Evolutionary conservation across 1,140 invertebrate genomes (phyloP), one percentile per base, ranked within the genome.

Genomic region (Pteromalus puparum): DNA sequence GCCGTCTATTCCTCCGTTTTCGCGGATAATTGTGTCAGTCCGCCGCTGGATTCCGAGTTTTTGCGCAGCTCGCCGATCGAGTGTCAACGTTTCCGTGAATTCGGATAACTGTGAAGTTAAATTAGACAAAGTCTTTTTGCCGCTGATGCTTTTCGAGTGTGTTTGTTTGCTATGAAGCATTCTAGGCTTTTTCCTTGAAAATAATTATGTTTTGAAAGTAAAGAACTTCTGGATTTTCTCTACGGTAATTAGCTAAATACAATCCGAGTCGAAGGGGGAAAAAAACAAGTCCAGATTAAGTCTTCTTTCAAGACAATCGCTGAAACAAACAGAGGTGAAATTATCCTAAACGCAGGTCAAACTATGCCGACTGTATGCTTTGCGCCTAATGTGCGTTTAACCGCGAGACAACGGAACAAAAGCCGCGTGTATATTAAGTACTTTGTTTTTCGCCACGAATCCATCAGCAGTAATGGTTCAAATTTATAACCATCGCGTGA

Each of bases 81-180:
- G 73, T 83, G 82, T 83, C 82, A 83, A 83, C 75, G 61, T 78
- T 83, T 83, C 82, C 46, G n/a, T 78, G 82, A 83, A 83, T 83
- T 78, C 73, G 74, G 65, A 48, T 83, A 78, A 83, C 82, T 83
- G 82, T 83, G n/a, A 78, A 78, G 76, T 28, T 78, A 83, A 70
- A 83, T 83, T 72, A 78, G 53, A 61, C 67, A 38, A 34, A 46
- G 65, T 75, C 5, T 78, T 78, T 65, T 78, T 74, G 34, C 34
- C 21, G 5, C 12, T 9, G 53, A 6, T 21, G 48, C 21, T 61
- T 61, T n/a, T 61, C 53, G 18, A 61, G 13, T 61, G 13, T 61
- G 53, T 61, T n/a, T 7, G 21, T n/a, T 18, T 61, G 0, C 18
- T 21, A 5, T 7, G 6, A 7, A 61, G n/a, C n/a, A n/a, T 61